Conservation (phyloP, 1,140 invertebrate species). For the Ridgeia piscesae region DNA sequence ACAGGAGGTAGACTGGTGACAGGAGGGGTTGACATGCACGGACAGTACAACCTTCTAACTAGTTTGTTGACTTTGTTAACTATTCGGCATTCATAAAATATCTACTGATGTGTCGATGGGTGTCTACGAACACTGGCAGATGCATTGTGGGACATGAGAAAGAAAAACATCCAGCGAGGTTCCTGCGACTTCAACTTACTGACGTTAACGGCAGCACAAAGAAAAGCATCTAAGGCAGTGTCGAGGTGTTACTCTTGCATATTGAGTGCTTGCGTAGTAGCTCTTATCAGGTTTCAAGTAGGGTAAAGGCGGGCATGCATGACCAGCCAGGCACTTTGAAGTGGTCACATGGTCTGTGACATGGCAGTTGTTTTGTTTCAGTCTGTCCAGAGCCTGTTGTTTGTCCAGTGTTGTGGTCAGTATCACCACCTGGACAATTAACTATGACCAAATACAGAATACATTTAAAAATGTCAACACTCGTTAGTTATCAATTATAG, state of each 20-base stretch:
- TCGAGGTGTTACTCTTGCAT: not conserved
- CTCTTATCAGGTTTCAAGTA: slow-evolving; percentile 5
- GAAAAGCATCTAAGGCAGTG: not conserved
- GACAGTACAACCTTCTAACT: not conserved
- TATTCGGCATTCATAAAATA: not conserved
- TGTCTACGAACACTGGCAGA: not conserved
- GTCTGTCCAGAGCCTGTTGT: not conserved
- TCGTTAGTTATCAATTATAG: not conserved
- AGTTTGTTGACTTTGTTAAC: not conserved
- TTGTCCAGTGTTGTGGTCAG: not conserved
- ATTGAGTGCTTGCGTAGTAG: not conserved
- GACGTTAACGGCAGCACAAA: not conserved
- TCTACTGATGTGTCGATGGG: not conserved
- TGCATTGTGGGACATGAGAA: not conserved
- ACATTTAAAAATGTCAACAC: not conserved
- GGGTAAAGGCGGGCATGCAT: not conserved
- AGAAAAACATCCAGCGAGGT: not conserved
- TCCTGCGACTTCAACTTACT: not conserved
- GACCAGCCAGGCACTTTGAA: not conserved
- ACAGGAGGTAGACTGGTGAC: too few species aligned
- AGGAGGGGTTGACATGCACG: too few species aligned
- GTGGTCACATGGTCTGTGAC: not conserved
- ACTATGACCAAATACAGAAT: not conserved
- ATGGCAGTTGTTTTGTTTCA: not conserved
- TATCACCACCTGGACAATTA: not conserved